Base-by-base conservation (phyloP, 2,797 vertebrate genomes). In the Aphelocoma californica region DNA sequence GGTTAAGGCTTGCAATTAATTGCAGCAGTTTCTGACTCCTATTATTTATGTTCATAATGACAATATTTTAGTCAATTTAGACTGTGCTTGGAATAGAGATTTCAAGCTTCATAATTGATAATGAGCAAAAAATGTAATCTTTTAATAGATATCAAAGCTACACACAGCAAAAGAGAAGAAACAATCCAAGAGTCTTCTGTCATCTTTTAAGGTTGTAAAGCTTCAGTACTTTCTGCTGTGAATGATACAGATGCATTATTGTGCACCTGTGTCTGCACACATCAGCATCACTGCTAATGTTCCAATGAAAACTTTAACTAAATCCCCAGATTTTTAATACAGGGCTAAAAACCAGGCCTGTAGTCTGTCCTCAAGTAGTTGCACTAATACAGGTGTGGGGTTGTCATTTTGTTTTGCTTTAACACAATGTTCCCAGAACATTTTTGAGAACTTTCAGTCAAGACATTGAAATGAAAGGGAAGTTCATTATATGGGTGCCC, bases 11-110 rank as follows among this genome's bases (percentile, higher is more conserved):
- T 92, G n/a, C 28, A 94, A 62, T 58, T 86, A 56, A 81, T 84
- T 81, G 77, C 32, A 78, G 34, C 54, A 23, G 5, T 67, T 70
- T 64, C 31, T 42, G 73, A 48, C 7, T 57, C 65, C 23, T 8
- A 29, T 71, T 82, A 60, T 83, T 92, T 85, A 44, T 60, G 74
- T 56, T 12, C 54, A 65, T 2, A 13, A 12, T 80, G 51, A 82
- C 21, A 85, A 81, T 85, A 56, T 67, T 51, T 66, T 31, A 91
- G n/a, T 94, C 42, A 51, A 23, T 47, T 73, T 65, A 48, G 74
- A 32, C 32, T 44, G 5, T 53, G 77, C 45, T 74, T 74, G 67
- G 18, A 84, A 81, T 11, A 69, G 32, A 93, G 20, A 48, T 38
- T 61, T 85, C 34, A 80, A 53, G 57, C 23, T 80, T 84, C 16